Evolutionary conservation across 2,888 invertebrate genomes (phyloP).

Genomic region (Lamellibrachia satsuma): DNA sequence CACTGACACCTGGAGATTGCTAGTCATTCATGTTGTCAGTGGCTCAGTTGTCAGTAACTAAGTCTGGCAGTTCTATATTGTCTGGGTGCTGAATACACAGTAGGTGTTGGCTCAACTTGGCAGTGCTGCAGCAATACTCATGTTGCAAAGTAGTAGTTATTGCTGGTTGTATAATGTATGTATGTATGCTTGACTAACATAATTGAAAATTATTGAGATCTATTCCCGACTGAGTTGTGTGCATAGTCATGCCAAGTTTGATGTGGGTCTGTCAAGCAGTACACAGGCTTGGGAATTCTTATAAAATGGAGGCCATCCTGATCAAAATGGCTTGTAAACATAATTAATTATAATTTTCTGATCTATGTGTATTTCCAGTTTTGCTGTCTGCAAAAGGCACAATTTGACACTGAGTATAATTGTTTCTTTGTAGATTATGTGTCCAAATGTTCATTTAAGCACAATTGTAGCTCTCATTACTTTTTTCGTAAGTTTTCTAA

Average conservation of each 20-base stretch:
- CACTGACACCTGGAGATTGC: neutral
- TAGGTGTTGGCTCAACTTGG: neutral
- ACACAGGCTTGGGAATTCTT: neutral
- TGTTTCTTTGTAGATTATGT: too few species aligned
- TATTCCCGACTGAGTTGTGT: neutral
- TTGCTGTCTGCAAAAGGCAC: too few species aligned
- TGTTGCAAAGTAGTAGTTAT: neutral
- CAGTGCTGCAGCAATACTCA: neutral
- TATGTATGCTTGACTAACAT: neutral
- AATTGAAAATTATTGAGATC: neutral
- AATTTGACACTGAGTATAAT: too few species aligned
- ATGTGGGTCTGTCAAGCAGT: neutral
- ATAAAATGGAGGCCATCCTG: neutral
- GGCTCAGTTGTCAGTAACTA: constrained; percentile 1
- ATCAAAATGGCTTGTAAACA: neutral
- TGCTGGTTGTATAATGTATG: neutral
- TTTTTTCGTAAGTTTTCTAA: too few species aligned
- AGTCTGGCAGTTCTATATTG: neutral
- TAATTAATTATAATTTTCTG: too few species aligned
- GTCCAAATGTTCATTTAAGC: too few species aligned
- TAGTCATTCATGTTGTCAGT: too few species aligned
- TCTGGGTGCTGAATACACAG: neutral
- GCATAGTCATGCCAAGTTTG: neutral
- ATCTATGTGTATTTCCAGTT: too few species aligned
- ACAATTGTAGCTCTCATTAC: too few species aligned